Evolutionary conservation across 2,113 vertebrate genomes (phyloP).

Genomic region (Turdus rufiventris): DNA sequence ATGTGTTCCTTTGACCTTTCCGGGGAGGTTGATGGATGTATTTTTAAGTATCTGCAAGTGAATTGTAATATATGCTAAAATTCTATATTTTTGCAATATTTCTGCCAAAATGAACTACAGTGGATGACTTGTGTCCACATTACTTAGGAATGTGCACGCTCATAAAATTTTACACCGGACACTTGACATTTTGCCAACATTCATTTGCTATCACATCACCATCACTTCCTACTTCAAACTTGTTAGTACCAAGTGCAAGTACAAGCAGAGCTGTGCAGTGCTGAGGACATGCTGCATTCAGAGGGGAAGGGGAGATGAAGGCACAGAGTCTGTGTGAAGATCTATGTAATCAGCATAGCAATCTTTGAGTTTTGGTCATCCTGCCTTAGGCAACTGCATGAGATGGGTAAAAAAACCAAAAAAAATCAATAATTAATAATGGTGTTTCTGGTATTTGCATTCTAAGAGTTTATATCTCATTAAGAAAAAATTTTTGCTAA

Average conservation of each 20-base stretch:
- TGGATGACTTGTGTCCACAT: slow-evolving; percentile 72
- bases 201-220: slow-evolving; percentile 77
- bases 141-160: slow-evolving; percentile 69
- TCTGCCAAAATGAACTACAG: slow-evolving; percentile 71
- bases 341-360: neutral
- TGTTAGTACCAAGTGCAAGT: slow-evolving; percentile 40
- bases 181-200: slow-evolving; percentile 80
- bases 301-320: neutral
- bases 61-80: slow-evolving; percentile 75
- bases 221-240: slow-evolving; percentile 67
- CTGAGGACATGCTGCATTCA: slow-evolving; percentile 9
- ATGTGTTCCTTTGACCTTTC: slow-evolving; percentile 65
- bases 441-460: neutral
- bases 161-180: slow-evolving; percentile 81
- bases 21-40: slow-evolving; percentile 58
- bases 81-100: slow-evolving; percentile 72
- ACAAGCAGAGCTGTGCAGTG: slow-evolving; percentile 25
- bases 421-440: neutral
- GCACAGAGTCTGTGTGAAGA: neutral
- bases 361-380: neutral
- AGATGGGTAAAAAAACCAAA: neutral
- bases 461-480: neutral
- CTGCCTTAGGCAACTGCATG: neutral
- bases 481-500: neutral
- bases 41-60: slow-evolving; percentile 75